A percentile compares a stretch with the other conserved stretches of the same genome.
phyloP scores from a whole-genome alignment of 2,888 invertebrate species.

The Zaprionus obscuricornis region DNA sequence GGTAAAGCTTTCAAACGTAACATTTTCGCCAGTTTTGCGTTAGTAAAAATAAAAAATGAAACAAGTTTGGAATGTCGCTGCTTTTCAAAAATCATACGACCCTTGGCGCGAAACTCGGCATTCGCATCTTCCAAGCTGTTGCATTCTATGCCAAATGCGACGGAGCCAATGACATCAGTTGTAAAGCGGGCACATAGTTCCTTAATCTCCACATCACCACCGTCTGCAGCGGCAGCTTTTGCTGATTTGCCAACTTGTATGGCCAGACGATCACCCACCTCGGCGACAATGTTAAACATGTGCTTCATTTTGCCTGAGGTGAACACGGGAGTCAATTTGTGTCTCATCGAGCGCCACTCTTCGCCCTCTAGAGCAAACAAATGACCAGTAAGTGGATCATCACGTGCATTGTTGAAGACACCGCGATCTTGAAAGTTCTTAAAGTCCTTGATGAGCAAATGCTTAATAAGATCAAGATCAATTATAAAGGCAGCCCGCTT shows the following conservation, averaged over 20 bases:
- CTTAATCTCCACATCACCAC: slow-evolving; percentile 82
- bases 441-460: slow-evolving; percentile 81
- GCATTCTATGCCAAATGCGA: slow-evolving; percentile 84
- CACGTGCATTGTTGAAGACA: slow-evolving; percentile 64
- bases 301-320: slow-evolving; percentile 84
- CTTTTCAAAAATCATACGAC: slow-evolving; percentile 60
- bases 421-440: slow-evolving; percentile 80
- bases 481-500: slow-evolving; percentile 52
- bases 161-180: slow-evolving; percentile 84
- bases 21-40: slow-evolving; percentile 54
- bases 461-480: slow-evolving; percentile 79
- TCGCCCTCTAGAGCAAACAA: slow-evolving; percentile 80
- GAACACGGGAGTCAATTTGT: slow-evolving; percentile 84
- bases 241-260: slow-evolving; percentile 25
- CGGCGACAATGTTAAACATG: slow-evolving; percentile 79
- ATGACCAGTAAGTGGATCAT: slow-evolving; percentile 80
- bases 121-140: slow-evolving; percentile 82
- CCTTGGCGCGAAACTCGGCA: slow-evolving; percentile 75
- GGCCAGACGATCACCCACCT: slow-evolving; percentile 40
- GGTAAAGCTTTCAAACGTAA: slow-evolving; percentile 57
- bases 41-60: slow-evolving; percentile 55
- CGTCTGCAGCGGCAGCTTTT: not conserved
- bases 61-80: slow-evolving; percentile 50
- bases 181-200: slow-evolving; percentile 83
- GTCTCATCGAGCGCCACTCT: slow-evolving; percentile 84